These are phyloP conservation scores for Calephelis virginiensis DNA, from an alignment of 1,140 invertebrate genomes.

Conservation along the genomic window DNA sequence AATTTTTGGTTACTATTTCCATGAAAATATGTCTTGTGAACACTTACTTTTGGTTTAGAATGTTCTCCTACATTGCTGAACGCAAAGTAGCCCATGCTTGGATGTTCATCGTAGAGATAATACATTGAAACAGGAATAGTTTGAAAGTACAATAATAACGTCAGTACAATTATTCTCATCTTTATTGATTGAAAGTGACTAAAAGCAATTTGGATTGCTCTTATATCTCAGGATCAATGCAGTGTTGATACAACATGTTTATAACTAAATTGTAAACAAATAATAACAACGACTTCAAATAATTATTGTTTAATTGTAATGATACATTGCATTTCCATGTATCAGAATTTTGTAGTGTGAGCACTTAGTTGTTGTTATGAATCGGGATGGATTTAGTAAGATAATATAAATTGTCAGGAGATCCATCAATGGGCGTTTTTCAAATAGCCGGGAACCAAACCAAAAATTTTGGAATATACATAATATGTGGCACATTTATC, in stretches of 20 bases:
- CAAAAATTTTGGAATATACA: no score
- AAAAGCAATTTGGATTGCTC: not conserved
- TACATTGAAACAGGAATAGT: conserved; percentile 35
- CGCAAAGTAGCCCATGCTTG: conserved; percentile 21
- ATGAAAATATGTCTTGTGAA: conserved; percentile 41
- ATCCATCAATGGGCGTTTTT: no score
- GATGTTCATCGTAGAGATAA: conserved; percentile 47
- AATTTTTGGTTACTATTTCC: conserved; percentile 37
- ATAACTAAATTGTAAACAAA: conserved; percentile 25
- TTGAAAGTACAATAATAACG: conserved; percentile 34
- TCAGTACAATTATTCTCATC: conserved; percentile 20
- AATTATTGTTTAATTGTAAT: not conserved
- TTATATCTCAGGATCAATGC: not conserved
- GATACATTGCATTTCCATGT: not conserved
- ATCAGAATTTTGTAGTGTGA: no score
- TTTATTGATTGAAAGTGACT: conserved; percentile 10
- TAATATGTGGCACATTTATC: no score
- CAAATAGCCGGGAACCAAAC: no score
- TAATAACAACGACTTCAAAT: conserved; percentile 29
- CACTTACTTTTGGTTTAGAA: conserved; percentile 30
- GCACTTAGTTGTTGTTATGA: no score
- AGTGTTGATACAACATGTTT: not conserved
- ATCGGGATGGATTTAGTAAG: no score
- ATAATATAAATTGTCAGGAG: no score
- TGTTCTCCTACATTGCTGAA: conserved; percentile 27